phyloP scores from a whole-genome alignment of 2,888 invertebrate species.

The Prenolepis imparis region DNA sequence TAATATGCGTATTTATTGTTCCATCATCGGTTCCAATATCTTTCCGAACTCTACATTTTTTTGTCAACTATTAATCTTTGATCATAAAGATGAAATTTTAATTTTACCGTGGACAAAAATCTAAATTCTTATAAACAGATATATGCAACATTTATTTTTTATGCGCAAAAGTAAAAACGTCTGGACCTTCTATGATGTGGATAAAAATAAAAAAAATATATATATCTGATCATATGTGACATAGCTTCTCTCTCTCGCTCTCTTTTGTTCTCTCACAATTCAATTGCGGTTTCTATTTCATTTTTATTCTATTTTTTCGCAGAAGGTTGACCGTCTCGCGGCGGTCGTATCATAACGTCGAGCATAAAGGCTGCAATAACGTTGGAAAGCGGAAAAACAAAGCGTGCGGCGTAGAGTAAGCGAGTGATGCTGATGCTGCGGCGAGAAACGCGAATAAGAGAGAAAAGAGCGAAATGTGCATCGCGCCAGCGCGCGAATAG shows the following conservation, averaged over 20 bases:
- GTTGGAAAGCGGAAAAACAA: conserved; percentile 68
- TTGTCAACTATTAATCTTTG: not conserved
- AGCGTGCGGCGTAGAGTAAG: conserved; percentile 50
- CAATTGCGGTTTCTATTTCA: conserved; percentile 24
- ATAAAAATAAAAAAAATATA: not conserved
- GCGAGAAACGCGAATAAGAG: conserved; percentile 44
- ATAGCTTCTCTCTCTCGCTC: not conserved
- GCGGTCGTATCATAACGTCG: conserved; percentile 42
- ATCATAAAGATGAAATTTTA: not conserved
- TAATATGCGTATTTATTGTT: too few relatives aligned
- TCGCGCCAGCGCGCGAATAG: conserved; percentile 69
- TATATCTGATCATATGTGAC: not conserved
- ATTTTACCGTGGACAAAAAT: too few relatives aligned
- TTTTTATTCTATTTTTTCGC: conserved; percentile 39
- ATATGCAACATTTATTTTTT: not conserved
- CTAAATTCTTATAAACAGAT: not conserved
- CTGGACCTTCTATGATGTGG: not conserved
- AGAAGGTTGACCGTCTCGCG: conserved; percentile 11
- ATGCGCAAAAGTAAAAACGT: not conserved
- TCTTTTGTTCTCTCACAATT: not conserved
- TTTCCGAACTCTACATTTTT: too few relatives aligned
- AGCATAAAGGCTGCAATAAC: conserved; percentile 55
- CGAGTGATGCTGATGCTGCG: conserved; percentile 37
- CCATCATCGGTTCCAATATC: too few relatives aligned
- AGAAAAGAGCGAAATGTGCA: conserved; percentile 54